Conservation (phyloP, 2,888 invertebrate species). For the Silvanus unidentatus region DNA sequence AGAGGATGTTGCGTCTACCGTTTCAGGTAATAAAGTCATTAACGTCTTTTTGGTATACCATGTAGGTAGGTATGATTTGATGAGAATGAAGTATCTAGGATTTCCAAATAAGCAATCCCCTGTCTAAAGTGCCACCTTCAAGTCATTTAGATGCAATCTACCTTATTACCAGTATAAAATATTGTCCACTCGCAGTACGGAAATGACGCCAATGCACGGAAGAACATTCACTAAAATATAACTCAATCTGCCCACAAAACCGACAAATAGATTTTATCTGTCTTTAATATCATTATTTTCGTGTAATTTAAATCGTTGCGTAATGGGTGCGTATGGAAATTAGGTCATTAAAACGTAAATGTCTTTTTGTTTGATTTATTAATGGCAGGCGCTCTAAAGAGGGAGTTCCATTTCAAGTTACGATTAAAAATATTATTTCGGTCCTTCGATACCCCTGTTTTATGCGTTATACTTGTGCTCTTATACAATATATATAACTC, state of each 20-base stretch:
- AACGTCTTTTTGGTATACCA: slow-evolving; percentile 20
- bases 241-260: slow-evolving; percentile 37
- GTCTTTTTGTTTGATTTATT: slow-evolving; percentile 33
- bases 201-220: slow-evolving; percentile 39
- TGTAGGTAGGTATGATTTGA: slow-evolving; percentile 2
- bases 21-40: slow-evolving; percentile 25
- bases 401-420: not conserved
- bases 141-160: slow-evolving; percentile 38
- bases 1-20: slow-evolving; percentile 12
- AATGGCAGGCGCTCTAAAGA: slow-evolving; percentile 17
- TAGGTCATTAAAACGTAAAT: slow-evolving; percentile 33
- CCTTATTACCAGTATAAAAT: slow-evolving; percentile 39
- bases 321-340: slow-evolving; percentile 40
- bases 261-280: slow-evolving; percentile 36
- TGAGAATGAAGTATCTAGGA: slow-evolving; percentile 22
- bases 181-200: slow-evolving; percentile 36
- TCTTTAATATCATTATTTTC: slow-evolving; percentile 37
- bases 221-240: slow-evolving; percentile 27
- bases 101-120: slow-evolving; percentile 32
- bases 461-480: not conserved
- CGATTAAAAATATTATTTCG: too few species aligned
- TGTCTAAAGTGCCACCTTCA: slow-evolving; percentile 31
- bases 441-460: not conserved
- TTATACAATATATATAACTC: not conserved
- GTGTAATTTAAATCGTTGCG: slow-evolving; percentile 39